A percentile compares a stretch with the other conserved stretches of the same genome.
Conservation (phyloP, 2,797 vertebrate species). For the Pseudomugil gertrudae region DNA sequence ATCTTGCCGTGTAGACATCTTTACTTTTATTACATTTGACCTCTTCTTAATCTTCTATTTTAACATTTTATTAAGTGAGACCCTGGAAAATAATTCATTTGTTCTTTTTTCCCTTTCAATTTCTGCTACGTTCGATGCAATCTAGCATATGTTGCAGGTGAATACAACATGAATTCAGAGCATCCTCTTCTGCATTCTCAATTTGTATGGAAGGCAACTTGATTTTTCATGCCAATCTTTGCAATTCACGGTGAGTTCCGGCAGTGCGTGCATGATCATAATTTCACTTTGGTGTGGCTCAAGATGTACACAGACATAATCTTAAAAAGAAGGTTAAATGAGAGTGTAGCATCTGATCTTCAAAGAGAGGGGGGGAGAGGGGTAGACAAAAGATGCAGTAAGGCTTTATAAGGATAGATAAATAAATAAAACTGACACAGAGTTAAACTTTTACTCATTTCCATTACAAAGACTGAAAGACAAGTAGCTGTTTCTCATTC, state of each 20-base stretch:
- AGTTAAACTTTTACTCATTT: conserved; percentile 74
- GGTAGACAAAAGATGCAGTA: conserved; percentile 47
- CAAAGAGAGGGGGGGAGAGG: conserved; percentile 50
- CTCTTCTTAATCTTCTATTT: conserved; percentile 70
- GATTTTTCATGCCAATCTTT: conserved; percentile 48
- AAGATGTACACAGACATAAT: conserved; percentile 68
- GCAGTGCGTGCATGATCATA: conserved; percentile 39
- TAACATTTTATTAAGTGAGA: conserved; percentile 65
- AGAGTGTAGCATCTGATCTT: conserved; percentile 65
- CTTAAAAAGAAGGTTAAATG: conserved; percentile 56
- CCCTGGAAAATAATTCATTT: conserved; percentile 11
- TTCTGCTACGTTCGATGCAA: conserved; percentile 23
- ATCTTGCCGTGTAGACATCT: conserved; percentile 62
- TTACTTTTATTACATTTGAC: conserved; percentile 65
- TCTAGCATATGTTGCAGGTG: conserved; percentile 24
- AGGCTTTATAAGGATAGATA: conserved; percentile 32
- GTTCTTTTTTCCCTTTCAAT: conserved; percentile 6
- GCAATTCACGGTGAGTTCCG: conserved; percentile 41
- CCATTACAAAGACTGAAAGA: conserved; percentile 80
- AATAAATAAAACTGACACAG: conserved; percentile 43
- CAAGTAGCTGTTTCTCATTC: conserved; percentile 73
- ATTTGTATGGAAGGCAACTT: conserved; percentile 41
- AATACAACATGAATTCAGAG: conserved; percentile 30
- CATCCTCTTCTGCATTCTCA: conserved; percentile 37
- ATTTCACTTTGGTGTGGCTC: conserved; percentile 62